These are phyloP conservation scores for Chloropsis cyanopogon DNA, from an alignment of 2,113 vertebrate genomes.

Conservation along the genomic window DNA sequence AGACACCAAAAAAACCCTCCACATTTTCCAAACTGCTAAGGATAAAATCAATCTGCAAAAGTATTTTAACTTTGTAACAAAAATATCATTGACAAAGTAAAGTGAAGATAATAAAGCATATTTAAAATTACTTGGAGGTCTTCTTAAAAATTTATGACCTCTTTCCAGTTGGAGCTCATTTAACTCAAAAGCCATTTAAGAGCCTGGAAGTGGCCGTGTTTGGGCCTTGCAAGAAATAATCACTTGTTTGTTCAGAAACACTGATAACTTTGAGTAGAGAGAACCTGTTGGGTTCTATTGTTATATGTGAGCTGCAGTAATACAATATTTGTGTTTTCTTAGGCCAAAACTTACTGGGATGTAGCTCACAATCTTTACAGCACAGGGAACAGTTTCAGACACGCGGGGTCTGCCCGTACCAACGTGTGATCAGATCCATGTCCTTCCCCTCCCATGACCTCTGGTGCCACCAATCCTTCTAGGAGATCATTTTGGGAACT, in stretches of 20 bases:
- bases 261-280: background rate
- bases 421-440: accelerated
- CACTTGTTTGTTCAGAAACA: background rate
- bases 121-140: constrained; percentile 46
- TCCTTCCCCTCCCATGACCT: background rate
- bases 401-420: background rate
- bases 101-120: constrained; percentile 51
- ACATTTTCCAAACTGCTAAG: constrained; percentile 4
- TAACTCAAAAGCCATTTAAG: constrained; percentile 23
- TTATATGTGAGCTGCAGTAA: background rate
- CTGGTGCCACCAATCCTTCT: background rate
- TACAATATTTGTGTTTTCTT: background rate
- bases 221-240: background rate
- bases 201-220: background rate
- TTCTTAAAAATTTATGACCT: constrained; percentile 43
- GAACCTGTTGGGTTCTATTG: background rate
- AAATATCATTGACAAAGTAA: constrained; percentile 53
- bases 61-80: constrained; percentile 51
- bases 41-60: constrained; percentile 51
- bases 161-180: constrained; percentile 18
- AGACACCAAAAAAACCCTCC: background rate
- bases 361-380: background rate
- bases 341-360: background rate
- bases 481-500: background rate
- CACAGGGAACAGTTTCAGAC: background rate